Evolutionary conservation across 53 echinoderm and acorn worm genomes (phyloP), one percentile per base, ranked within the genome.

Genomic region (Paracentrotus lividus): DNA sequence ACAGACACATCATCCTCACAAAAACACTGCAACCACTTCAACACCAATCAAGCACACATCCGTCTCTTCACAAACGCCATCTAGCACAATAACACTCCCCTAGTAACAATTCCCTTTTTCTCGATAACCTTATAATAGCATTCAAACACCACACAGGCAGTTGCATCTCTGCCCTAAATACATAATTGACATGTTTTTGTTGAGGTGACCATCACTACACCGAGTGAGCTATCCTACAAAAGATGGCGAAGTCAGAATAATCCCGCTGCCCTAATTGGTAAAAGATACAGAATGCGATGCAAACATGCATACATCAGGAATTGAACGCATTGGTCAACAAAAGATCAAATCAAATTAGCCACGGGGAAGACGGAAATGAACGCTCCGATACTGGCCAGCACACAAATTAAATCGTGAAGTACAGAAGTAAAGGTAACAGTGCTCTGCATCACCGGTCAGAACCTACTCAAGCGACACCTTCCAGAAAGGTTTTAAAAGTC

Each of bases 291-390:
- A 81, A 81, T 81, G 24, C 81, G 45, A 86, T 89, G 60, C 89
- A n/a, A 89, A 65, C 42, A 89, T 89, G 40, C 65, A 89, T 89
- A 89, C 89, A 89, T 66, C 89, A 89, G n/a, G 64, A 89, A 55
- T 55, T 86, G 86, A 86, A 55, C 56, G 86, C 86, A 36, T 86
- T 86, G n/a, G 54, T 86, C 86, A 86, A 56, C 38, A 86, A 55
- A 55, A 86, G 54, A 56, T 56, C 86, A 86, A 86, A 86, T 55
- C 56, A 55, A 86, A 34, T 36, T 34, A 86, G 86, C 86, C 56
- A 34, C 31, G 86, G 86, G 86, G 56, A 36, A 33, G 86, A 54
- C 86, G 86, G 86, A 86, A 55, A 86, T 54, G 86, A 86, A 55
- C 56, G 53, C 36, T 55, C 56, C 33, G 2, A 81, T 81, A n/a